phyloP scores from a whole-genome alignment of 2,888 invertebrate genomes.

The Ypsolopha scabrella region DNA sequence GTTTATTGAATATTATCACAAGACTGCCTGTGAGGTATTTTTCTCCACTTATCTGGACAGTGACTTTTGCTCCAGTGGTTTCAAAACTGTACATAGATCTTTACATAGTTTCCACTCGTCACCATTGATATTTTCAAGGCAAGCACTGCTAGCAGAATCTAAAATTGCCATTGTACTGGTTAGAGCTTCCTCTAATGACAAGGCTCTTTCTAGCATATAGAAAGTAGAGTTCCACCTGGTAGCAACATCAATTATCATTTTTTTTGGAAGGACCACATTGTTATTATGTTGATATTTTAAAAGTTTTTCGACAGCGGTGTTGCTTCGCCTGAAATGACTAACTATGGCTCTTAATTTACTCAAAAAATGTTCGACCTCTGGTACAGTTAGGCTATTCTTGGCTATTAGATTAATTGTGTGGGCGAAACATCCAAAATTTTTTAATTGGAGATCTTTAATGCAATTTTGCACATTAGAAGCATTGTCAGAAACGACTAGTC shows the following conservation, averaged over 20 bases:
- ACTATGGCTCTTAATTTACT: not conserved
- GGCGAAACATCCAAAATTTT: too few relatives aligned
- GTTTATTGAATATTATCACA: not conserved
- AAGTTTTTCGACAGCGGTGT: not conserved
- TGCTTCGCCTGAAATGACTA: not conserved
- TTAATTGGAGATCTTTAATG: too few relatives aligned
- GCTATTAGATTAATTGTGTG: too few relatives aligned
- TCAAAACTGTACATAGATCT: conserved; percentile 5
- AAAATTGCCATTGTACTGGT: conserved; percentile 4
- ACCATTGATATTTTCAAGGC: conserved; percentile 1
- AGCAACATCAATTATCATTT: not conserved
- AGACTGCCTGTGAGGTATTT: not conserved
- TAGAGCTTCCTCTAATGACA: conserved; percentile 2
- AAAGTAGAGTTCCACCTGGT: not conserved
- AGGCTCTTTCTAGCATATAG: not conserved
- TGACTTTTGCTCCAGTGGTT: conserved; percentile 4
- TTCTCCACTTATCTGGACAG: conserved; percentile 5
- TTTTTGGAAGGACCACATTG: not conserved
- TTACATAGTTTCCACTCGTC: conserved; percentile 5
- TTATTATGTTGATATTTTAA: not conserved
- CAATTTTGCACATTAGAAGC: too few relatives aligned
- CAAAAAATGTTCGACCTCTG: too few relatives aligned
- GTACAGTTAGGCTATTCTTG: too few relatives aligned
- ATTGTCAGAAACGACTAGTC: too few relatives aligned
- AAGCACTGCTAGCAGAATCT: conserved; percentile 4